phyloP scores from a whole-genome alignment of 2,113 vertebrate genomes.

The Chionomys nivalis region DNA sequence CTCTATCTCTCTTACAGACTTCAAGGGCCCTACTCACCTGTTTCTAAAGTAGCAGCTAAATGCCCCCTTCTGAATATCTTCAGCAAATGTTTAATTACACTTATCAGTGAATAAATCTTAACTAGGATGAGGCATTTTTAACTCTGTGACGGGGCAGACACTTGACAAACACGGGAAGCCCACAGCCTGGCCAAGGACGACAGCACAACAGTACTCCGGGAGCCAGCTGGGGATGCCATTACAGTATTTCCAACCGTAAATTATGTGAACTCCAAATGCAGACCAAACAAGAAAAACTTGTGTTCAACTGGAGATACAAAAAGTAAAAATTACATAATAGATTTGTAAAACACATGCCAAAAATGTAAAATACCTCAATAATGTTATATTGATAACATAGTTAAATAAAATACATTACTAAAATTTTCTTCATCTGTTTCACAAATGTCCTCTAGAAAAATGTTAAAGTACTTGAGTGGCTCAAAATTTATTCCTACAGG shows the following conservation, averaged over 20 bases:
- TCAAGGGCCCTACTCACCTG: background rate
- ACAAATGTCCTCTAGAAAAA: constrained; percentile 26
- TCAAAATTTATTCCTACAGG: constrained; percentile 10
- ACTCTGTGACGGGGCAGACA: background rate
- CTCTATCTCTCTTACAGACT: background rate
- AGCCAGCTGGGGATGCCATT: constrained; percentile 1
- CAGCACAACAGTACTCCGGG: background rate
- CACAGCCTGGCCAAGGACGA: background rate
- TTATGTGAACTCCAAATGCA: constrained; percentile 47
- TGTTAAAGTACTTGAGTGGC: background rate
- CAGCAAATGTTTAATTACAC: background rate
- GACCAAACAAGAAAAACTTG: background rate
- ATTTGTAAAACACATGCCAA: constrained; percentile 22
- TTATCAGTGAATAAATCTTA: constrained; percentile 39
- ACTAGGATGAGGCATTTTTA: background rate
- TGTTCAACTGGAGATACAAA: background rate
- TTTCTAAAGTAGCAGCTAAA: constrained; percentile 21
- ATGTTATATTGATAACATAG: background rate
- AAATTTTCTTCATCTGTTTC: constrained; percentile 45
- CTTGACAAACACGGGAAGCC: constrained; percentile 20
- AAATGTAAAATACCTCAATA: constrained; percentile 16
- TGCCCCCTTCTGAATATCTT: background rate
- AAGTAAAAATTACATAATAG: background rate
- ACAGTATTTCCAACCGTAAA: background rate
- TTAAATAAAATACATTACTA: constrained; percentile 16